Evolutionary conservation across 1,140 invertebrate genomes (phyloP), one percentile per base, ranked within the genome.

Genomic region (Bombus ignitus): DNA sequence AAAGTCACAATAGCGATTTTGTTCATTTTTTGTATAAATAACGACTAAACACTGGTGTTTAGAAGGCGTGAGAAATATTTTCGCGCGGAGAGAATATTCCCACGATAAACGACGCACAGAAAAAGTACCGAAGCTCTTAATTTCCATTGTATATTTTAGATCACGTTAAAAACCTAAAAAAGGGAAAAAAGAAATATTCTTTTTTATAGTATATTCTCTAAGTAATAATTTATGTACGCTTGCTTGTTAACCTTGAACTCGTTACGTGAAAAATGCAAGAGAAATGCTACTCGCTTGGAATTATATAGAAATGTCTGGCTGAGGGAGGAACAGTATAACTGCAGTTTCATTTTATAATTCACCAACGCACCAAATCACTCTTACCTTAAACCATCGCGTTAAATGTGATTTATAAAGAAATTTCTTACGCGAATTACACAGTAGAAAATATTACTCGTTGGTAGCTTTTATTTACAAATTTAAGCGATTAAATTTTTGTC

Each of bases 191-290:
- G 18, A 68, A 8, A 22, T 18, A 42, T n/a, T 73, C 9, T 22
- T n/a, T n/a, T n/a, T 44, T 44, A 13, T 73, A 44, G 32, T 39
- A 42, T 39, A 28, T 62, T 62, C 13, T 72, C 15, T 42, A 8
- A 28, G 12, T 28, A n/a, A 72, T 28, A 39, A 39, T 39, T 42
- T 72, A 68, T 35, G 22, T 44, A 18, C 28, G 39, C 6, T 15
- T 74, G 32, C 18, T 37, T 74, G 42, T 47, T 74, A 74, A 74
- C n/a, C 72, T 44, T 74, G 72, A 74, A 74, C n/a, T 47, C 42
- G 9, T 74, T 47, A 25, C 10, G 42, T 12, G 32, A 42, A 47
- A 53, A 74, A 32, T 47, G 18, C 13, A 28, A 25, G 9, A 74
- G n/a, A 28, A 53, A 57, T 57, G 47, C 28, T 57, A 37, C 18